Base-by-base conservation (phyloP, 1,140 invertebrate species). In the Caenorhabditis elegans region DNA sequence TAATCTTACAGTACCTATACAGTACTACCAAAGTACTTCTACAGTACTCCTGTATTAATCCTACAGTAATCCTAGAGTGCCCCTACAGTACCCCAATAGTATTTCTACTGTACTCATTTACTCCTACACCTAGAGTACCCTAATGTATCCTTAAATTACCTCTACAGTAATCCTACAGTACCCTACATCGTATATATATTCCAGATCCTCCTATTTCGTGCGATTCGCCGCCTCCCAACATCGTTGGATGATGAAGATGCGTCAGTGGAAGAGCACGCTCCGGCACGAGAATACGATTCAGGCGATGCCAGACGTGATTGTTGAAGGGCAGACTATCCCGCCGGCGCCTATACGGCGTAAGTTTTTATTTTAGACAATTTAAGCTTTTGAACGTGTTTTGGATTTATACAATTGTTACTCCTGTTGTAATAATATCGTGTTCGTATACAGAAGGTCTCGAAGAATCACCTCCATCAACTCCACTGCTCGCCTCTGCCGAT, bases 161-260 rank as follows among this genome's bases (percentile, higher is more conserved):
- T n/a, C n/a, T n/a, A n/a, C n/a, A n/a, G n/a, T n/a, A n/a, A n/a
- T n/a, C n/a, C n/a, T n/a, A n/a, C n/a, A n/a, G n/a, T n/a, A n/a
- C n/a, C n/a, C n/a, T n/a, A n/a, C n/a, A 1, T 3, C 24, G 3
- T 53, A n/a, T n/a, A n/a, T 82, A 43, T 84, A 65, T 75, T 85
- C 15, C 83, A 91, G 91, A 83, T 90, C 90, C 15, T 85, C 86
- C 39, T 91, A 91, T 85, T 83, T 91, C 76, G 86, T 91, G 11
- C 87, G 90, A 85, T 90, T 92, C 81, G 90, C 90, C n/a, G 91
- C 91, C 53, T 87, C 88, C n/a, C 91, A 92, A 80, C 91, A 92
- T 84, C 82, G 90, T 43, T 92, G 91, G 82, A 90, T 90, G 85
- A 86, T 92, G 49, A 90, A 90, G 43, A 79, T 82, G 76, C 77